Conservation (phyloP, 2,888 invertebrate species). For the Watsonalla binaria region DNA sequence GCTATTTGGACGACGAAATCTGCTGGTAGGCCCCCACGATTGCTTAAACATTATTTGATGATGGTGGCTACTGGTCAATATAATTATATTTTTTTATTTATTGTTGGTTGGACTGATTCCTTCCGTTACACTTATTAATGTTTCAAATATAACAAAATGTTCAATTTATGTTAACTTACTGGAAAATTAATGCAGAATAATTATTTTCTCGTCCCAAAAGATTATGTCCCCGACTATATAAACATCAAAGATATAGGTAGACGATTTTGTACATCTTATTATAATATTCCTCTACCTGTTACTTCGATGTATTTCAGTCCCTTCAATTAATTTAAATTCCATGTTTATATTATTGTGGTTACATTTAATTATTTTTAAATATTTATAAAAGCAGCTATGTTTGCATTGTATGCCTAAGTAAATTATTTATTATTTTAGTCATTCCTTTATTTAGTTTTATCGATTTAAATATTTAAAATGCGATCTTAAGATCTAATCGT, state of each 20-base stretch:
- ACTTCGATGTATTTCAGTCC: neutral
- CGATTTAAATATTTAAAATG: no score
- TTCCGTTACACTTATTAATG: slow-evolving; percentile 10
- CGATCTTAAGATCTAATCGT: no score
- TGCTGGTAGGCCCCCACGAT: neutral
- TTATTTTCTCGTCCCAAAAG: neutral
- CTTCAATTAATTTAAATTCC: no score
- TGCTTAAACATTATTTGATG: no score
- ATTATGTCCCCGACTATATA: neutral
- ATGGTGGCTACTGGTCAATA: no score
- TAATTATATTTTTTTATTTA: slow-evolving; percentile 4
- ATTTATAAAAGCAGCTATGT: no score
- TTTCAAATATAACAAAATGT: no score
- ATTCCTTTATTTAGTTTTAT: no score
- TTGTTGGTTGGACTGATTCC: slow-evolving; percentile 52
- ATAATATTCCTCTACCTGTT: neutral
- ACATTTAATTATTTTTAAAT: no score
- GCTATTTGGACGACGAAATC: neutral
- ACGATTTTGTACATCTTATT: neutral
- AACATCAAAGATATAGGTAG: neutral
- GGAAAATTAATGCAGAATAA: neutral
- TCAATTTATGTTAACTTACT: neutral
- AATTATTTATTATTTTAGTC: no score
- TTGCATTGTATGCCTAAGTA: no score
- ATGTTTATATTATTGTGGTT: no score